Evolutionary conservation across 2,797 vertebrate species (phyloP).

Genomic region (Rousettus madagascariensis): DNA sequence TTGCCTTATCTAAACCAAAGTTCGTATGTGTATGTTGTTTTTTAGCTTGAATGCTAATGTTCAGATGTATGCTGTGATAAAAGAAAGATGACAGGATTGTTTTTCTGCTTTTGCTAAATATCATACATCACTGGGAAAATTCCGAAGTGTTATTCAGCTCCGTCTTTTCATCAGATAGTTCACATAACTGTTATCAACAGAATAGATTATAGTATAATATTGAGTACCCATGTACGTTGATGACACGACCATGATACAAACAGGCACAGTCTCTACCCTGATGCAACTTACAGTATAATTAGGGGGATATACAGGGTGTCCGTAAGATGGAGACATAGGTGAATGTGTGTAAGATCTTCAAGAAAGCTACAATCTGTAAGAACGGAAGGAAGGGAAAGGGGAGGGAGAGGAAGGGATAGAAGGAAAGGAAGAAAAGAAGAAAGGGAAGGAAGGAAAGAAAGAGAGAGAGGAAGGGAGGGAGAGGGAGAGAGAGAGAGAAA

Average conservation of each 20-base stretch:
- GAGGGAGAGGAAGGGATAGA: too few species aligned
- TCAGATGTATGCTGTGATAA: background rate
- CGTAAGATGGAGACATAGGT: background rate
- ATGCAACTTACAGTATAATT: background rate
- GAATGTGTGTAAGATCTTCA: background rate
- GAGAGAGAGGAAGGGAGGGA: too few species aligned
- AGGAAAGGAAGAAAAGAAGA: too few species aligned
- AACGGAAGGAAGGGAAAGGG: background rate
- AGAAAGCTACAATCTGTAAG: background rate
- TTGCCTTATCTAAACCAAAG: background rate
- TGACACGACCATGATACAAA: background rate
- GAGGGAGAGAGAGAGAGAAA: background rate
- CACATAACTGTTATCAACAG: background rate
- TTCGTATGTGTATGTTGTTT: background rate
- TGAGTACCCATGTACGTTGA: background rate
- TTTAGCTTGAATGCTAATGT: conserved; percentile 6
- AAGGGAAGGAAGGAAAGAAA: too few species aligned
- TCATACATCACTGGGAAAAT: background rate
- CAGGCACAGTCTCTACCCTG: background rate
- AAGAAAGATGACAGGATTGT: background rate
- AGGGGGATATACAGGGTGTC: background rate
- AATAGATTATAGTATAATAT: background rate
- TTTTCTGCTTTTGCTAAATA: background rate
- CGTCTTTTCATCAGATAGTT: background rate
- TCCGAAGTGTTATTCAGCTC: background rate